Base-by-base conservation (phyloP, 2,113 vertebrate genomes). In the Xiphophorus couchianus region DNA sequence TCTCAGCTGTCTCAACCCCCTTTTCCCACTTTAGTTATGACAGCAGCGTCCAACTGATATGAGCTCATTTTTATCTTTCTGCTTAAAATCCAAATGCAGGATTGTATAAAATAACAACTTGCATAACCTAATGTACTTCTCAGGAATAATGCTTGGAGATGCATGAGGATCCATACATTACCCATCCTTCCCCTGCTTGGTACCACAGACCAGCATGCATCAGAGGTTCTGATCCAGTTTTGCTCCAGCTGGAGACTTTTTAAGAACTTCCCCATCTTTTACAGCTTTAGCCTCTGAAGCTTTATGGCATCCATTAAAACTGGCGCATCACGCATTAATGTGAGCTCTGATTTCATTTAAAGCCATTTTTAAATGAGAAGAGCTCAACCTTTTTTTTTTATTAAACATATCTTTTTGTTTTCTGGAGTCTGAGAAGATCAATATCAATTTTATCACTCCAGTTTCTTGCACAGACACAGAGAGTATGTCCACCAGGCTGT, bases 71-170 rank as follows among this genome's bases (percentile, higher is more conserved):
- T 54, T 25, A 9, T 25, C 22, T 42, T 65, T 62, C 66, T 44
- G 67, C 72, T 80, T n/a, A 33, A 66, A 69, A 79, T 75, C 54
- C 67, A 70, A 69, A 69, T 64, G 31, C 29, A 70, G 65, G 78
- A 81, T 85, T 78, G 58, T 74, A 31, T 62, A 73, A 84, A 37
- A 37, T 37, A 37, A 31, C 31, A 31, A 37, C 9, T 37, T 11
- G 69, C 76, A 76, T 37, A 37, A 37, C 69, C 71, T 87, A 76
- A 80, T 78, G 75, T 39, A 69, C 74, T 84, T 66, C 31, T 25
- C 42, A 17, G 66, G 69, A 30, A 44, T 58, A 30, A 65, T 22
- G 33, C 31, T 4, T 12, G 0, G 28, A 54, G 22, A 25, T 31
- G 1, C 58, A 27, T 66, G 73, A 60, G 63, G 44, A 58, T 60